Evolutionary conservation across 2,797 vertebrate species (phyloP), one percentile per base, ranked within the genome.

Genomic region (Anguilla megastoma): DNA sequence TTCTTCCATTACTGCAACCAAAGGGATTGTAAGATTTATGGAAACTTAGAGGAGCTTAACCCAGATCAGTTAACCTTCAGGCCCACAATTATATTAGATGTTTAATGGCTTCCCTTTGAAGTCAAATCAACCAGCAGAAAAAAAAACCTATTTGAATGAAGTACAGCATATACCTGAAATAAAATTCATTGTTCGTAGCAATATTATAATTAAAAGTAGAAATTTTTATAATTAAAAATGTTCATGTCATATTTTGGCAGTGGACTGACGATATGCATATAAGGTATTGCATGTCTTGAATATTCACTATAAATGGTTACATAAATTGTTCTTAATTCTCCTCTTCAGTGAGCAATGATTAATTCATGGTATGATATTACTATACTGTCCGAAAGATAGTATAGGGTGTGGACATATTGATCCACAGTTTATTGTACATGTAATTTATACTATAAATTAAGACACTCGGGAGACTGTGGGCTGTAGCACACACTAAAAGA

Each of bases 21-120:
- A 82, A 82, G 79, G 79, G 79, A 82, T 82, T 82, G 79, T 82
- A 50, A 82, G 79, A 82, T 82, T 82, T 82, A 82, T 82, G 79
- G 79, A 82, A 82, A 82, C 79, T 82, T 82, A 24, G 41, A 82
- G 79, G 79, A 82, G 79, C 79, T 82, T 82, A 82, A 82, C 79
- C 79, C 79, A 82, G 79, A 82, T 82, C 79, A 82, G 79, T 82
- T 82, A 82, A 82, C 79, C 79, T 82, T 82, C 79, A 82, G 45
- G 79, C 45, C 79, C 79, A 21, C 79, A 82, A 50, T 82, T 82
- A 82, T 18, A 82, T 76, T 41, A 36, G 74, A 76, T 82, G 45
- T 82, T 82, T 82, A 82, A 82, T 82, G 41, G 45, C 79, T 82
- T 82, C 45, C 45, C 21, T 82, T 82, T 21, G n/a, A 82, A 82